Conservation (phyloP, 2,888 invertebrate genomes). For the Brenthis daphne region DNA sequence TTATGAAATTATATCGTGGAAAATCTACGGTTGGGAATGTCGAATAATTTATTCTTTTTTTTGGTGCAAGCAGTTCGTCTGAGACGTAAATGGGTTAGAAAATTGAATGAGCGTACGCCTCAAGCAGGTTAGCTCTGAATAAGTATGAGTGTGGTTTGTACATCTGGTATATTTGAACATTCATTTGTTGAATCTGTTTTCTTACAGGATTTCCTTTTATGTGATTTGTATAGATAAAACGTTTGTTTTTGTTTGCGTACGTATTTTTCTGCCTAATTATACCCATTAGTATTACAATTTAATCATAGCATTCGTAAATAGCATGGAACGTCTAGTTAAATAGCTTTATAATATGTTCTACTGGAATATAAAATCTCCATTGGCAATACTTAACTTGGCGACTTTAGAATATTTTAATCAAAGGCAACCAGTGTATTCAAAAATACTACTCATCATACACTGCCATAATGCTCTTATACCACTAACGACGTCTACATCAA, state of each 20-base stretch:
- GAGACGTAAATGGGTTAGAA: constrained; percentile 82
- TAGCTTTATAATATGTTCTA: not conserved
- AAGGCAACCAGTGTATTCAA: constrained; percentile 43
- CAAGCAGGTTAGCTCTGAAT: constrained; percentile 69
- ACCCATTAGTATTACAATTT: no score
- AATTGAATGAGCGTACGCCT: constrained; percentile 76
- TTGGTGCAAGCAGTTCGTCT: constrained; percentile 68
- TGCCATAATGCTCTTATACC: constrained; percentile 63
- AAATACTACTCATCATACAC: constrained; percentile 42
- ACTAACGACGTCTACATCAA: constrained; percentile 75
- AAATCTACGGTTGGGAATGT: constrained; percentile 68
- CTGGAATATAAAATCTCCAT: constrained; percentile 1
- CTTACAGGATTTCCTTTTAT: constrained; percentile 25
- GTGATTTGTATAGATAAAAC: constrained; percentile 22
- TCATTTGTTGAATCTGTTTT: constrained; percentile 42
- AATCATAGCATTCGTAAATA: no score
- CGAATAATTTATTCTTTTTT: constrained; percentile 60
- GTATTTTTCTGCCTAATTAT: no score
- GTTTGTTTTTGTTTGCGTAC: constrained; percentile 12
- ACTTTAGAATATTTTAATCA: constrained; percentile 36
- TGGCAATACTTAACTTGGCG: constrained; percentile 16
- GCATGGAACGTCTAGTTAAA: not conserved
- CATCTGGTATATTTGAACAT: constrained; percentile 46
- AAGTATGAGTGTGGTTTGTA: constrained; percentile 67
- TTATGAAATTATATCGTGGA: constrained; percentile 79